Conservation (phyloP, 1,140 invertebrate genomes). For the Drosophila lini region DNA sequence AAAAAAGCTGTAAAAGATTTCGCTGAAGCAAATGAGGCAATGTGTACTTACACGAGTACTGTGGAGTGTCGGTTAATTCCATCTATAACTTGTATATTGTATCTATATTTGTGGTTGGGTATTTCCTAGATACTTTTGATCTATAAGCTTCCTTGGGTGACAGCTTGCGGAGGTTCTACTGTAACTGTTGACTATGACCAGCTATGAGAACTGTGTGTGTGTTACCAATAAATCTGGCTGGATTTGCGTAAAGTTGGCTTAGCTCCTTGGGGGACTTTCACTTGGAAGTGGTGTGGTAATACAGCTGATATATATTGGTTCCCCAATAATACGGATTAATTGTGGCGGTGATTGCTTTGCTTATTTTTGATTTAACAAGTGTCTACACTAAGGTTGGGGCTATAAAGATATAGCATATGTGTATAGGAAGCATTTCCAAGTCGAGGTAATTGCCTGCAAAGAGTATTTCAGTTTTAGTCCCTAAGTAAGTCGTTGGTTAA, state of each 20-base stretch:
- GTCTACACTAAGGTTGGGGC: not conserved
- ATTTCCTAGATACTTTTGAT: not conserved
- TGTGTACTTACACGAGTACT: slow-evolving; percentile 27
- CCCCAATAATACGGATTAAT: not conserved
- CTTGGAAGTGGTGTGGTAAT: not conserved
- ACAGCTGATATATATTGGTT: not conserved
- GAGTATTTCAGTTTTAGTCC: not conserved
- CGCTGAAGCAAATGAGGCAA: slow-evolving; percentile 65
- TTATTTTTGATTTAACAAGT: not conserved
- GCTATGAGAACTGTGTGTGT: not conserved
- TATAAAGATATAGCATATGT: not conserved
- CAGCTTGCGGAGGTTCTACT: slow-evolving; percentile 2
- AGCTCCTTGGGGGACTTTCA: slow-evolving; percentile 31
- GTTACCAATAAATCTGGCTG: slow-evolving; percentile 22
- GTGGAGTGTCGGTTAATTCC: not conserved
- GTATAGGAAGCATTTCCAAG: not conserved
- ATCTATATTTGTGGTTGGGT: not conserved
- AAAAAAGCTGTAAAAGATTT: slow-evolving; percentile 75
- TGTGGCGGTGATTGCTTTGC: not conserved
- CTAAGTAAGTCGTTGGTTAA: slow-evolving; percentile 7
- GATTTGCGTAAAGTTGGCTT: slow-evolving; percentile 28
- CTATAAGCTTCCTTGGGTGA: not conserved
- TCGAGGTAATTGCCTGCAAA: not conserved
- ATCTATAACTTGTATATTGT: not conserved
- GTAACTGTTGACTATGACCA: slow-evolving; percentile 3